Percentiles rank a stretch among this genome's conserved stretches.
phyloP scores from a whole-genome alignment of 23 tunicate species.

The Ascidia mentula region DNA sequence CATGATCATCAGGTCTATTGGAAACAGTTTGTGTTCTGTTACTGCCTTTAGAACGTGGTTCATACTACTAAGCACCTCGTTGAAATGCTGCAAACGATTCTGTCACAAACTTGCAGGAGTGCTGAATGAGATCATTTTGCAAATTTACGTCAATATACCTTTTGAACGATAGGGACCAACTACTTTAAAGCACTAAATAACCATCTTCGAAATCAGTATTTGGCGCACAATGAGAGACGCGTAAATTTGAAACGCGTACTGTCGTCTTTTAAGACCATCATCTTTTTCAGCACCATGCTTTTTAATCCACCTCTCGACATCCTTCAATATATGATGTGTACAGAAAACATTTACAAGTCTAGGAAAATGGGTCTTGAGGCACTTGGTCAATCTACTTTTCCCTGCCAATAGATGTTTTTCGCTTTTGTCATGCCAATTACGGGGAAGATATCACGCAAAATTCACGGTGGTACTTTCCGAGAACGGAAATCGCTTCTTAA shows the following conservation, averaged over 20 bases:
- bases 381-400: constrained; percentile 16
- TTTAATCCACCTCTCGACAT: constrained; percentile 15
- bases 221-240: not conserved
- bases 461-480: not conserved
- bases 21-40: not conserved
- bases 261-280: constrained; percentile 1
- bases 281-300: not conserved
- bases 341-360: constrained; percentile 3
- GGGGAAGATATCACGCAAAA: constrained; percentile 25
- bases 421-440: constrained; percentile 14
- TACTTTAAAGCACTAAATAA: not conserved
- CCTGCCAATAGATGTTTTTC: constrained; percentile 16
- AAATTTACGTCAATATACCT: not conserved
- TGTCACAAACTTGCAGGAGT: constrained; percentile 20
- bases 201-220: not conserved
- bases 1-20: not conserved
- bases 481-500: too few relatives aligned
- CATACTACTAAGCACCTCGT: not conserved
- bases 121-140: constrained; percentile 1
- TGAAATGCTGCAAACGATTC: constrained; percentile 16
- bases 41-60: not conserved
- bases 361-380: constrained; percentile 12
- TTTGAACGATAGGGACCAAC: not conserved
- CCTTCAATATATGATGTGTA: not conserved
- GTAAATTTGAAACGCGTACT: not conserved